Evolutionary conservation across 2,113 vertebrate species (phyloP).

Genomic region (Microcebus tavaratra): DNA sequence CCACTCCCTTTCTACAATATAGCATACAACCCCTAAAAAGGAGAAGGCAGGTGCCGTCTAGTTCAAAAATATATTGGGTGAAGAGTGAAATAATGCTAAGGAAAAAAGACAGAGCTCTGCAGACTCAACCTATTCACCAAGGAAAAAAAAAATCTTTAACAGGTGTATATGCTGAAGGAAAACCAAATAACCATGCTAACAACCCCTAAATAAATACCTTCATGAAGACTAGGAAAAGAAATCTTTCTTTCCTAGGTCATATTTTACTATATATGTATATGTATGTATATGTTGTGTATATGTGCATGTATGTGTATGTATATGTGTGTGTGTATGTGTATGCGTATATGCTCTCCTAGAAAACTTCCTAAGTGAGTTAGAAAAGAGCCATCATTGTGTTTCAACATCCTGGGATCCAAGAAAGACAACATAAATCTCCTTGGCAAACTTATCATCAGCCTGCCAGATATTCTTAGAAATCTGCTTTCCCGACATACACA

Average conservation of each 20-base stretch:
- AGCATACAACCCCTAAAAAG: neutral
- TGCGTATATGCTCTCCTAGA: conserved; percentile 34
- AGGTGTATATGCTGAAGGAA: conserved; percentile 2
- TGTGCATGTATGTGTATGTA: neutral
- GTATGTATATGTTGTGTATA: neutral
- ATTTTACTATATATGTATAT: neutral
- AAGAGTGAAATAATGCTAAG: conserved; percentile 26
- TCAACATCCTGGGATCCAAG: conserved; percentile 61
- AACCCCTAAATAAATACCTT: conserved; percentile 31
- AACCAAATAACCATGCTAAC: conserved; percentile 46
- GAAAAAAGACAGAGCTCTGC: neutral
- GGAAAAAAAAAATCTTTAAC: conserved; percentile 46
- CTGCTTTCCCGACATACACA: conserved; percentile 67
- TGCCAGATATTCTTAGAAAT: conserved; percentile 82
- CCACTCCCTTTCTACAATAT: neutral
- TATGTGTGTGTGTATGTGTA: neutral
- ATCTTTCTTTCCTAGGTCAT: neutral
- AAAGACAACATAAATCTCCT: conserved; percentile 77
- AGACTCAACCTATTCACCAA: neutral
- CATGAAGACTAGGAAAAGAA: neutral
- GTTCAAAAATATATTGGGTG: neutral
- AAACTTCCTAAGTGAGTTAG: conserved; percentile 66
- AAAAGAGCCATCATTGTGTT: conserved; percentile 58
- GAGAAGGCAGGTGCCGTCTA: neutral
- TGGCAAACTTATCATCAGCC: conserved; percentile 75